Conservation (phyloP, 2,888 invertebrate species). For the Acheta domesticus region DNA sequence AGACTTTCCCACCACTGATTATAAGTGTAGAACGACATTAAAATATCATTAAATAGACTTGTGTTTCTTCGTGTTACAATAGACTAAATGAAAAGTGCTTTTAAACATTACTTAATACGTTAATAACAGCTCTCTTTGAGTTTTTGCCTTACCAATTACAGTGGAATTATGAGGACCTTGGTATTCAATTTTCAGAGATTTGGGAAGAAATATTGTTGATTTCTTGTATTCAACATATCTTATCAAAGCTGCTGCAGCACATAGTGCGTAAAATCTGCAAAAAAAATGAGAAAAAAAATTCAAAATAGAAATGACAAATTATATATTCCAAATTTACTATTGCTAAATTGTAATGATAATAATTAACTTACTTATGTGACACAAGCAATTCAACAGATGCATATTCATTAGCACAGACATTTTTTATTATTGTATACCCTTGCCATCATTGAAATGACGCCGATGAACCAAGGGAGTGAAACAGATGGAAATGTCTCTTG, state of each 20-base stretch:
- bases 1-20: no score
- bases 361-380: slow-evolving; percentile 58
- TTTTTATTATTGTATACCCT: slow-evolving; percentile 70
- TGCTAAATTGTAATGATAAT: neutral
- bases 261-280: slow-evolving; percentile 77
- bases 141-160: slow-evolving; percentile 68
- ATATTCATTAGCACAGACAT: slow-evolving; percentile 68
- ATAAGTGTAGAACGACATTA: no score
- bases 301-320: neutral
- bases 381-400: slow-evolving; percentile 62
- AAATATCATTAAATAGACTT: no score
- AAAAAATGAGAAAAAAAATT: neutral
- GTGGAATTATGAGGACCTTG: slow-evolving; percentile 76
- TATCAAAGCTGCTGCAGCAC: slow-evolving; percentile 78
- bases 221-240: slow-evolving; percentile 80
- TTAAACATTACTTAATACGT: no score
- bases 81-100: no score
- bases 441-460: slow-evolving; percentile 72
- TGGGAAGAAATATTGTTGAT: slow-evolving; percentile 67
- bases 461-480: slow-evolving; percentile 67
- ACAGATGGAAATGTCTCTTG: slow-evolving; percentile 58
- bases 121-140: neutral
- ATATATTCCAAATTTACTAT: neutral
- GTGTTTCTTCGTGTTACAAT: no score
- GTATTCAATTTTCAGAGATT: slow-evolving; percentile 76